A percentile compares a stretch with the other conserved stretches of the same genome.
phyloP scores from a whole-genome alignment of 2,888 invertebrate genomes.

The Ophonus ardosiacus region DNA sequence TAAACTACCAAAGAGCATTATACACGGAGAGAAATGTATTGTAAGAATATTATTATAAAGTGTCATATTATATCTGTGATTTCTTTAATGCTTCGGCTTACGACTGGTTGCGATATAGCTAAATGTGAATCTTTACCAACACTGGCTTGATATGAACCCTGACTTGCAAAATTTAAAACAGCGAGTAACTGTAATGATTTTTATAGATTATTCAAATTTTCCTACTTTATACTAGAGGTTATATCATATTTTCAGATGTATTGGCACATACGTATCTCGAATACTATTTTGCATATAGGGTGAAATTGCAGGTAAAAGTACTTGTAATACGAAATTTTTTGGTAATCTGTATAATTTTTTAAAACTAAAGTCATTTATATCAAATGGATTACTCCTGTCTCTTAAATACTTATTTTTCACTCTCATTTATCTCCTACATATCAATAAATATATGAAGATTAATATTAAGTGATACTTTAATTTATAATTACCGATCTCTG shows the following conservation, averaged over 20 bases:
- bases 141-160: conserved; percentile 35
- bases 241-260: background rate
- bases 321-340: background rate
- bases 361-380: conserved; percentile 2
- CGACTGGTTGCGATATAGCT: conserved; percentile 47
- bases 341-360: conserved; percentile 17
- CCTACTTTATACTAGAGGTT: background rate
- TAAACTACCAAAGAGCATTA: too few species aligned
- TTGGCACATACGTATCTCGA: background rate
- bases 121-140: conserved; percentile 53
- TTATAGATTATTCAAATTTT: background rate
- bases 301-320: background rate
- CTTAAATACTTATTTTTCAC: background rate
- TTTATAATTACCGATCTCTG: background rate
- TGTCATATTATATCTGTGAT: too few species aligned
- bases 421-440: background rate
- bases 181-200: background rate
- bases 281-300: background rate
- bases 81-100: conserved; percentile 1
- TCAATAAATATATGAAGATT: background rate
- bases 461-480: background rate
- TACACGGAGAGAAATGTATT: too few species aligned
- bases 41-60: too few species aligned
- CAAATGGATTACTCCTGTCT: background rate
- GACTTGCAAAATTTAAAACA: conserved; percentile 2